Percentiles rank a stretch among this genome's conserved stretches.
phyloP scores from a whole-genome alignment of 2,888 invertebrate genomes.

The Meganola albula region DNA sequence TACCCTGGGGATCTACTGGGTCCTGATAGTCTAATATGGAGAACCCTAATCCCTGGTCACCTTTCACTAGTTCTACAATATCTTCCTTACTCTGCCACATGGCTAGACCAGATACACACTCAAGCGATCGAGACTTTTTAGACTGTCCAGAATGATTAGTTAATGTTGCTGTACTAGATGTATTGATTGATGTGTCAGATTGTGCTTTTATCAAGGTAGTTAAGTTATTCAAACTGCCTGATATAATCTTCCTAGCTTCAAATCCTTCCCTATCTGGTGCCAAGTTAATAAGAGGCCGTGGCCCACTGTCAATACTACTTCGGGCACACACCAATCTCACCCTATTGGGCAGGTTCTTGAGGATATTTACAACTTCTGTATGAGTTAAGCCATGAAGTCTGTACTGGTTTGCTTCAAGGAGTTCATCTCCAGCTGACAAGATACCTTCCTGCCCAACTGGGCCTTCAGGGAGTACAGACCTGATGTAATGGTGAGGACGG shows the following conservation, averaged over 20 bases:
- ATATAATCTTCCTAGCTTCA: slow-evolving; percentile 88
- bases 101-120: slow-evolving; percentile 95
- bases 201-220: slow-evolving; percentile 93
- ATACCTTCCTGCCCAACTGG: slow-evolving; percentile 95
- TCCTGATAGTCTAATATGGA: slow-evolving; percentile 99
- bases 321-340: slow-evolving; percentile 95
- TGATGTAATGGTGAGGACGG: slow-evolving; percentile 98
- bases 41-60: slow-evolving; percentile 97
- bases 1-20: slow-evolving; percentile 95
- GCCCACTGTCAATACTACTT: slow-evolving; percentile 81
- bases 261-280: slow-evolving; percentile 88
- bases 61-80: slow-evolving; percentile 93
- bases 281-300: slow-evolving; percentile 85
- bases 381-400: slow-evolving; percentile 94
- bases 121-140: slow-evolving; percentile 93
- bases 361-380: slow-evolving; percentile 96
- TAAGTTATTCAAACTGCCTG: slow-evolving; percentile 91
- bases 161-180: slow-evolving; percentile 89
- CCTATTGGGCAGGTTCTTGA: slow-evolving; percentile 93
- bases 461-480: slow-evolving; percentile 96
- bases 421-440: slow-evolving; percentile 96
- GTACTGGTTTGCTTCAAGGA: slow-evolving; percentile 96
- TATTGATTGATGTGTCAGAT: slow-evolving; percentile 94
- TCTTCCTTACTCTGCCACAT: slow-evolving; percentile 98
- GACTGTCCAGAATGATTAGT: slow-evolving; percentile 82